A percentile compares a stretch with the other conserved stretches of the same genome.
Evolutionary conservation across 2,113 vertebrate species (phyloP).

Genomic region (Xiphophorus couchianus): DNA sequence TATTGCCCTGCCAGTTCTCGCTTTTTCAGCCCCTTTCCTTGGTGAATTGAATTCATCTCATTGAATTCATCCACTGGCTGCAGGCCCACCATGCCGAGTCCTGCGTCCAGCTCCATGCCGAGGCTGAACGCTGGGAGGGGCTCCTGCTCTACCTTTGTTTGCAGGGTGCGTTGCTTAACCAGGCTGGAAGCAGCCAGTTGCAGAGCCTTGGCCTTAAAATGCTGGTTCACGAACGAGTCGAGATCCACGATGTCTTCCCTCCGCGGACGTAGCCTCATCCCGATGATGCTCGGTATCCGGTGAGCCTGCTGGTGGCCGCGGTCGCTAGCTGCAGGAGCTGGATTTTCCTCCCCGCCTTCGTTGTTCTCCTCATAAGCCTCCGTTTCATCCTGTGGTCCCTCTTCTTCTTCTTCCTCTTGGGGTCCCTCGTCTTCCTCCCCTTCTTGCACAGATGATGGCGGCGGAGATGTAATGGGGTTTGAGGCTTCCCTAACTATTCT

Average conservation of each 20-base stretch:
- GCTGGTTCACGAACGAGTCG: conserved; percentile 84
- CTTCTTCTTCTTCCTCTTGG: conserved; percentile 31
- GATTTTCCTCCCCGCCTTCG: conserved; percentile 34
- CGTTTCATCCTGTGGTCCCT: conserved; percentile 40
- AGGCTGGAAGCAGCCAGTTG: conserved; percentile 50
- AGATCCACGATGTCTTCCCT: conserved; percentile 87
- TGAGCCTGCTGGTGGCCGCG: neutral
- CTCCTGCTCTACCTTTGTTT: conserved; percentile 65
- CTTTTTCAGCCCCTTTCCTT: conserved; percentile 52
- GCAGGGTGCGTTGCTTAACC: conserved; percentile 58
- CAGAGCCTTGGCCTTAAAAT: conserved; percentile 82
- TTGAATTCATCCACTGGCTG: conserved; percentile 58
- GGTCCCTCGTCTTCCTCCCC: conserved; percentile 40
- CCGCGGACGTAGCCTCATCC: conserved; percentile 42
- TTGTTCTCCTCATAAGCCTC: conserved; percentile 43
- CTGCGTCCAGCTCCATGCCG: conserved; percentile 47
- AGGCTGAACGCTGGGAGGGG: conserved; percentile 32
- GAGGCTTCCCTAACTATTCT: conserved; percentile 45
- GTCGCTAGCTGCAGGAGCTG: conserved; percentile 5
- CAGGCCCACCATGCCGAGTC: conserved; percentile 59
- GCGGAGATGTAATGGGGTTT: conserved; percentile 15
- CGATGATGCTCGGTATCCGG: conserved; percentile 75
- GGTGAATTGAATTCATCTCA: conserved; percentile 12
- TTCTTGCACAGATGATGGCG: conserved; percentile 13
- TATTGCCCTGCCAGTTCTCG: conserved; percentile 66